Percentiles rank a stretch among this genome's conserved stretches.
phyloP scores from a whole-genome alignment of 1,140 invertebrate species.

The Helicoverpa zea region DNA sequence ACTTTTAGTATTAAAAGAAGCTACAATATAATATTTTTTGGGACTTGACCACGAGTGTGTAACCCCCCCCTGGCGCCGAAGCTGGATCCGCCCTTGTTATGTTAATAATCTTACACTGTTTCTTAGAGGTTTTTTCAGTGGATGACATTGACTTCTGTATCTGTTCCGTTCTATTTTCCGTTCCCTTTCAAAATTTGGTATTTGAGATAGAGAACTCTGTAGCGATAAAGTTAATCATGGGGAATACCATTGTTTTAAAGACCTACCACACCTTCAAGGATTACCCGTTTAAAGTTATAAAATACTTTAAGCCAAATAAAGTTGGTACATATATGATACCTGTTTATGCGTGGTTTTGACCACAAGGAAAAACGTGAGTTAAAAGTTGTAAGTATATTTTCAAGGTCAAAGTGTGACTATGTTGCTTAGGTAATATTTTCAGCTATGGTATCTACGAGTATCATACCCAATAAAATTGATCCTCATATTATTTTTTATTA shows the following conservation, averaged over 20 bases:
- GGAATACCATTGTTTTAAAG: slow-evolving; percentile 20
- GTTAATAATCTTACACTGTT: not conserved
- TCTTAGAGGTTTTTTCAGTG: not conserved
- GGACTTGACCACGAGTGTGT: no score
- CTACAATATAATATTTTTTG: no score
- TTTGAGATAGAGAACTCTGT: slow-evolving; percentile 12
- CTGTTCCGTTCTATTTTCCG: not conserved
- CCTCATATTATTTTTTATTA: no score
- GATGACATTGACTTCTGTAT: not conserved
- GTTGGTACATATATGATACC: no score
- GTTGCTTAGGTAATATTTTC: not conserved
- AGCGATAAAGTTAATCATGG: slow-evolving; percentile 1
- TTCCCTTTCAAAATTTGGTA: not conserved
- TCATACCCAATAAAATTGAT: no score
- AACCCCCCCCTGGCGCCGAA: no score
- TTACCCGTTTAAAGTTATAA: slow-evolving; percentile 4
- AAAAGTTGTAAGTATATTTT: not conserved
- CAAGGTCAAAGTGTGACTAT: not conserved
- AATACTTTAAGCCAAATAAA: not conserved
- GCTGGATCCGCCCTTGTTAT: no score
- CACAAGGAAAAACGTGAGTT: not conserved
- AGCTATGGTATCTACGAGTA: no score
- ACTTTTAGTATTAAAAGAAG: no score
- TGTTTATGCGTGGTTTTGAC: no score
- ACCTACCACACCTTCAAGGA: slow-evolving; percentile 11